These are phyloP conservation scores for Sylvilagus floridanus DNA, from an alignment of 2,797 vertebrate genomes.

Conservation along the genomic window DNA sequence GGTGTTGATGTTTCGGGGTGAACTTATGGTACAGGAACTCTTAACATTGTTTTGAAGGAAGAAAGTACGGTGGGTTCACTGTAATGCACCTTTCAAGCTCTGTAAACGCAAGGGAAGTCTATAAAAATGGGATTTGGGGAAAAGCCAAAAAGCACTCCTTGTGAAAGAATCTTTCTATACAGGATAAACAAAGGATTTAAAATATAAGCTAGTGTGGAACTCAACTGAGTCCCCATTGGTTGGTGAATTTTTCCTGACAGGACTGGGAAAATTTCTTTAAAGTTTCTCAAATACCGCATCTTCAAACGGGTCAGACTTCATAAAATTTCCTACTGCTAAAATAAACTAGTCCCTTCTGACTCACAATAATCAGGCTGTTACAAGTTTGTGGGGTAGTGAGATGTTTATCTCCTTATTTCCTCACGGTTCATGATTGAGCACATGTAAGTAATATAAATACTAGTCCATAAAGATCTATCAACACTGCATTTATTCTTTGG, in stretches of 20 bases:
- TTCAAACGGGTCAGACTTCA: slow-evolving; percentile 50
- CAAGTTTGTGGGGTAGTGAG: background rate
- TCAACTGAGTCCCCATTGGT: background rate
- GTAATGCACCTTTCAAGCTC: background rate
- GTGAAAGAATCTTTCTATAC: background rate
- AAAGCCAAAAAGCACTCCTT: background rate
- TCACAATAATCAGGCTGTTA: slow-evolving; percentile 51
- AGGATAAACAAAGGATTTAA: slow-evolving; percentile 43
- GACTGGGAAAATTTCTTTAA: slow-evolving; percentile 41
- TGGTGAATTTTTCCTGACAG: slow-evolving; percentile 23
- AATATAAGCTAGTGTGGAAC: slow-evolving; percentile 8
- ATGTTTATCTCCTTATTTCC: slow-evolving; percentile 55
- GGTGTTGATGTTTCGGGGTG: background rate
- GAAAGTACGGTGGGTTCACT: background rate
- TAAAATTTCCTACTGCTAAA: slow-evolving; percentile 53
- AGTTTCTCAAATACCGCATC: slow-evolving; percentile 44
- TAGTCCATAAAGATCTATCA: slow-evolving; percentile 48
- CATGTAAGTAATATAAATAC: slow-evolving; percentile 63
- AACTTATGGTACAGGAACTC: background rate
- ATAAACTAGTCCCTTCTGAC: slow-evolving; percentile 37
- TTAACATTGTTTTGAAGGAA: background rate
- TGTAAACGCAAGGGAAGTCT: slow-evolving; percentile 30
- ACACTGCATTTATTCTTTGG: slow-evolving; percentile 51
- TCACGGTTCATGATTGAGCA: slow-evolving; percentile 45
- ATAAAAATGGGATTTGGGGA: slow-evolving; percentile 15